Evolutionary conservation across 2,797 vertebrate species (phyloP).

Genomic region (Propithecus deckenii): DNA sequence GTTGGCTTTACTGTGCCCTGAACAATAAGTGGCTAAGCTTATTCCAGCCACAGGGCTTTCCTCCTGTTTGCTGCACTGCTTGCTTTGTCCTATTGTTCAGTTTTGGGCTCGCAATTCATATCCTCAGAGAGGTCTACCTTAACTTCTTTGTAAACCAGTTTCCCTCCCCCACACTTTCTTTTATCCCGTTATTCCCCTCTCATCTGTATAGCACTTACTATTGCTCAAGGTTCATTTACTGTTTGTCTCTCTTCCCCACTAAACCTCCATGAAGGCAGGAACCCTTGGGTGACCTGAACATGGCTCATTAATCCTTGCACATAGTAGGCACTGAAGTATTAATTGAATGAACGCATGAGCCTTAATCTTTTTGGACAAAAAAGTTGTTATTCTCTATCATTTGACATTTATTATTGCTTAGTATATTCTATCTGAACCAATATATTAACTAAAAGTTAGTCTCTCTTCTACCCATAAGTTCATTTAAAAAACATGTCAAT

Average conservation of each 20-base stretch:
- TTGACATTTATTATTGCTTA: slow-evolving; percentile 22
- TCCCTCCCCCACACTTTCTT: neutral
- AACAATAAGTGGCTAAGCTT: neutral
- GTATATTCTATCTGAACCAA: slow-evolving; percentile 6
- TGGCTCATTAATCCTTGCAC: neutral
- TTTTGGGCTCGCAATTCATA: neutral
- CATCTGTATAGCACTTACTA: neutral
- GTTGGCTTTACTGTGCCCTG: neutral
- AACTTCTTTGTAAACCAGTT: neutral
- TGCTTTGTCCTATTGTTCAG: neutral
- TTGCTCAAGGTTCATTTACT: neutral
- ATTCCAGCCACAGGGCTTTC: neutral
- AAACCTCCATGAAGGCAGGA: neutral
- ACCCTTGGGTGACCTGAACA: neutral
- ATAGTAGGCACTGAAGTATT: neutral
- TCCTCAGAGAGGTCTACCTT: neutral
- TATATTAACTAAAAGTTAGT: slow-evolving; percentile 11
- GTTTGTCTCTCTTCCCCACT: neutral
- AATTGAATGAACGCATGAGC: neutral
- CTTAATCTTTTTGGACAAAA: slow-evolving; percentile 16
- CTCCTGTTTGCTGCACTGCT: neutral
- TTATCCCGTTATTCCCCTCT: neutral
- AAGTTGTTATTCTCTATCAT: neutral
- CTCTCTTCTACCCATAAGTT: neutral
- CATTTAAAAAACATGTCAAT: neutral